Evolutionary conservation across 1,140 invertebrate genomes (phyloP), one percentile per base, ranked within the genome.

Genomic region (Battus philenor): DNA sequence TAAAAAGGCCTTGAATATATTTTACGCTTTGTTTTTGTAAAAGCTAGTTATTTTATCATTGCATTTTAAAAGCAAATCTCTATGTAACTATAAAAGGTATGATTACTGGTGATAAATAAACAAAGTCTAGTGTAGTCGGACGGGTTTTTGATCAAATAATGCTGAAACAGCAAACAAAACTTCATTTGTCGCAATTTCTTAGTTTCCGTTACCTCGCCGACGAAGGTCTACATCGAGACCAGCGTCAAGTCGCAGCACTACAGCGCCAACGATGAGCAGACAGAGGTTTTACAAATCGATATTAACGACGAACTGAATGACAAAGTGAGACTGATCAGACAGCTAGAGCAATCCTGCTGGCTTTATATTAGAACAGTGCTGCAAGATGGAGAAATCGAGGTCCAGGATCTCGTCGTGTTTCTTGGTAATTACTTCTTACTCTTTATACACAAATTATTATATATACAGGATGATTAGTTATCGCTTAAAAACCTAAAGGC

Each of bases 161-260:
- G 33, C 12, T 9, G 17, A 12, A 38, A 13, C 24, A 51, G 50
- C 49, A 44, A 51, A 47, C 59, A 43, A 54, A 68, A 59, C 64
- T 70, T 61, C 62, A 67, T 57, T 57, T 47, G 31, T 24, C 34
- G 49, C 31, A 53, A 32, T 59, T 70, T 27, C 74, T 4, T 74
- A 86, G 86, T 87, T 44, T 82, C 73, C 41, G 70, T 87, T 52
- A 72, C 84, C 8, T 87, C 86, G 6, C 73, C 86, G 30, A 74
- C 82, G 17, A 79, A 68, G 44, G 72, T 87, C 11, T 87, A 86
- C 59, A 71, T 87, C 50, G 61, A 67, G n/a, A 87, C 86, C 12
- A 76, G 67, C 32, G 67, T 57, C 8, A 77, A 79, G 43, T 82
- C 66, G 7, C 47, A 68, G 10, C 73, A 80, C 64, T 86, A 86